Evolutionary conservation across 2,797 vertebrate genomes (phyloP).

Genomic region (Micrastur ruficollis): DNA sequence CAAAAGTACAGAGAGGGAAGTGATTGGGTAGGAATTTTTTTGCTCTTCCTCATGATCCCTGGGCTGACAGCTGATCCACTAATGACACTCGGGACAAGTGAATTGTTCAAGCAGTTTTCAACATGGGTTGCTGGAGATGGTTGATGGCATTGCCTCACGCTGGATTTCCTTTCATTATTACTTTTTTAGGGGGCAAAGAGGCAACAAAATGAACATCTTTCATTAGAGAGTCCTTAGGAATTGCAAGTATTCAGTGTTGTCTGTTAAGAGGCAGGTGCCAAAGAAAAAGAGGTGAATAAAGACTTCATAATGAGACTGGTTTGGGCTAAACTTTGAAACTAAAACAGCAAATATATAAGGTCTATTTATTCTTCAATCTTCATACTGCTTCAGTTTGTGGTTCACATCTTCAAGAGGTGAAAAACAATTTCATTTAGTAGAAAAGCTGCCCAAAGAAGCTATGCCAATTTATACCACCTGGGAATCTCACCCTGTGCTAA

Average conservation of each 20-base stretch:
- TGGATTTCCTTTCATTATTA: not conserved
- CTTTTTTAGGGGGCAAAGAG: not conserved
- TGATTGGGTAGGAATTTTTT: not conserved
- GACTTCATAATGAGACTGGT: slow-evolving; percentile 21
- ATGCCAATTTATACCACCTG: not conserved
- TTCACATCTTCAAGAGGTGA: not conserved
- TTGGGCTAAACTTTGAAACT: slow-evolving; percentile 42
- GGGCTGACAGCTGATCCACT: slow-evolving; percentile 11
- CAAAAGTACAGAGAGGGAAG: not conserved
- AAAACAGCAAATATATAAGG: not conserved
- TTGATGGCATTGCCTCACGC: not conserved
- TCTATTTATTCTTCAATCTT: slow-evolving; percentile 47
- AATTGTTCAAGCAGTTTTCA: slow-evolving; percentile 62
- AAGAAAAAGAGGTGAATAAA: slow-evolving; percentile 48
- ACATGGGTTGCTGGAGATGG: not conserved
- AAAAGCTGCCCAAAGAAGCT: slow-evolving; percentile 6
- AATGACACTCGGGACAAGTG: not conserved
- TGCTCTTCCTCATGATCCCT: not conserved
- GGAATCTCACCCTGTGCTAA: slow-evolving; percentile 49
- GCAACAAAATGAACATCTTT: not conserved
- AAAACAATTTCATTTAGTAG: slow-evolving; percentile 15
- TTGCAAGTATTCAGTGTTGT: not conserved
- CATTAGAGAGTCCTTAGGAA: not conserved
- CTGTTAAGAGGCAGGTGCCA: not conserved
- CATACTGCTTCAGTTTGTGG: not conserved